These are phyloP conservation scores for Crambe crambe DNA, from an alignment of 37 sponge, comb jelly and placozoan species.

Conservation along the genomic window DNA sequence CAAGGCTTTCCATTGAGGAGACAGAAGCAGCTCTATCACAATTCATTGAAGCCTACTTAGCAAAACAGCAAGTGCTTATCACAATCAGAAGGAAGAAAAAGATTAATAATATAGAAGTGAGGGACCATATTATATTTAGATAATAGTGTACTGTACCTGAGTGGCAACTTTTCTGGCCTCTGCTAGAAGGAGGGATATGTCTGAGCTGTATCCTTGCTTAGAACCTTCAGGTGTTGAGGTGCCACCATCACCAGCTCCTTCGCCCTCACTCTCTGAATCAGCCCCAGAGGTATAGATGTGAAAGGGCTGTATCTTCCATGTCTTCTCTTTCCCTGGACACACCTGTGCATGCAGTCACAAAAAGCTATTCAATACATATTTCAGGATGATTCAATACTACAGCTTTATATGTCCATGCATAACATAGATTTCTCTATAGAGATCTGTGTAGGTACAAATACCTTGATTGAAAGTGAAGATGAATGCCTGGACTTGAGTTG, in stretches of 20 bases:
- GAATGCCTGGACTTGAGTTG: background rate
- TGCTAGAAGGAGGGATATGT: background rate
- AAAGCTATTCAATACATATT: too few species aligned
- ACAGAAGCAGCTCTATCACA: background rate
- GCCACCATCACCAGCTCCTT: background rate
- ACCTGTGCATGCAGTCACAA: too few species aligned
- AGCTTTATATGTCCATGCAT: too few species aligned
- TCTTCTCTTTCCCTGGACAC: constrained; percentile 22
- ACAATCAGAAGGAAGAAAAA: background rate
- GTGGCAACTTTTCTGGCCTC: constrained; percentile 9
- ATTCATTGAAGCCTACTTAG: background rate
- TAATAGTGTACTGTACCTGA: background rate
- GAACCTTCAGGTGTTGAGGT: too few species aligned
- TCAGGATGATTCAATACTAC: too few species aligned
- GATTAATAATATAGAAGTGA: background rate
- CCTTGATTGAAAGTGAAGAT: constrained; percentile 1
- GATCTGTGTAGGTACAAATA: background rate
- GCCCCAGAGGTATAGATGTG: background rate
- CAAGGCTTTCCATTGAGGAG: background rate
- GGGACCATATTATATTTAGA: background rate
- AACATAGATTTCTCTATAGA: too few species aligned
- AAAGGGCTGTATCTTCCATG: constrained; percentile 36
- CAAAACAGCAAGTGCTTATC: too few species aligned
- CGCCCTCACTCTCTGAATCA: constrained; percentile 19
- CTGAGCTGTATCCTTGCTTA: background rate